Conservation (phyloP, 2,113 vertebrate species). For the Equus quagga region DNA sequence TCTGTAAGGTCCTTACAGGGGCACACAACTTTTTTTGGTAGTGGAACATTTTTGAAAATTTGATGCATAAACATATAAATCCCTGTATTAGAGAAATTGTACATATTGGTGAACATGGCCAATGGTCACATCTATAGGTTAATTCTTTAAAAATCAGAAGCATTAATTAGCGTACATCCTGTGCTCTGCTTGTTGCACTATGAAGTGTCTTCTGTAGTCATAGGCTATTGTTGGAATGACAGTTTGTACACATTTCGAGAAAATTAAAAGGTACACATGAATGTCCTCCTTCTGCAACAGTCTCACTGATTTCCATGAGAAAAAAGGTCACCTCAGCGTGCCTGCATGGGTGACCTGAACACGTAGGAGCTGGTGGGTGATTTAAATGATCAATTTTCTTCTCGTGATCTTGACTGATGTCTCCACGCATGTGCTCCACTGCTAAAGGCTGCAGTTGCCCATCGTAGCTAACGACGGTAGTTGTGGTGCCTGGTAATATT, state of each 20-base stretch:
- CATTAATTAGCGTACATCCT: neutral
- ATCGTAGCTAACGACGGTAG: conserved; percentile 93
- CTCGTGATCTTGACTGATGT: conserved; percentile 90
- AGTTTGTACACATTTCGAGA: neutral
- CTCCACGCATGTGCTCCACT: conserved; percentile 94
- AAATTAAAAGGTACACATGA: conserved; percentile 92
- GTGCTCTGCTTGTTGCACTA: neutral
- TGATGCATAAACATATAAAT: neutral
- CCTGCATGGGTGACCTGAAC: conserved; percentile 74
- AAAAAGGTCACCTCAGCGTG: conserved; percentile 91
- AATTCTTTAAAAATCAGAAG: conserved; percentile 1
- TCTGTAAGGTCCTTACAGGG: neutral
- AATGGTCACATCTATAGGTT: neutral
- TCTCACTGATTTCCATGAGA: conserved; percentile 95
- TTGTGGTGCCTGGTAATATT: conserved; percentile 91
- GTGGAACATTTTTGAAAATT: neutral
- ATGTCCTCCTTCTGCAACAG: conserved; percentile 93
- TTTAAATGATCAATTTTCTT: conserved; percentile 97
- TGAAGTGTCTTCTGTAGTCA: neutral
- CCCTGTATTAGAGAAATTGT: neutral
- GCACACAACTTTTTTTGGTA: neutral
- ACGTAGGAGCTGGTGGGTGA: conserved; percentile 83
- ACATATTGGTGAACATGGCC: neutral
- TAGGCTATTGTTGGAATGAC: neutral
- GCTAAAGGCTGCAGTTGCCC: conserved; percentile 92